phyloP scores from a whole-genome alignment of 2,113 vertebrate species.

The Climacteris rufus region DNA sequence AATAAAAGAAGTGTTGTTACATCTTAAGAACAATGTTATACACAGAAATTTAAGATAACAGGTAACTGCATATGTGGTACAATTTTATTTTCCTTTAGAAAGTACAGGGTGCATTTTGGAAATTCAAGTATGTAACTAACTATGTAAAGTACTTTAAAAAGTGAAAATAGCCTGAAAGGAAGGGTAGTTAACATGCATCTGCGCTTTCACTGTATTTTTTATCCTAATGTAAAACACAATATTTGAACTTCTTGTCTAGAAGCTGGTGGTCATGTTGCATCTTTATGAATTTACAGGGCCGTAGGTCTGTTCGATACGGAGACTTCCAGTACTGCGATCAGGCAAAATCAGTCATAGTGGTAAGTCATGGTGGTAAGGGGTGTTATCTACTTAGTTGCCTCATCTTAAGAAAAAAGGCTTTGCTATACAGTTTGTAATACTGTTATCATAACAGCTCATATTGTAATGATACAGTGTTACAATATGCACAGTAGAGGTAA shows the following conservation, averaged over 20 bases:
- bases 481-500: fast-evolving
- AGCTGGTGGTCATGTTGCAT: not conserved
- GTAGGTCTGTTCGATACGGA: slow-evolving; percentile 92
- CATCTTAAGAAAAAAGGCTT: not conserved
- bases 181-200: not conserved
- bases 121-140: not conserved
- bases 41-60: not conserved
- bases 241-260: not conserved
- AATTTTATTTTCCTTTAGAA: not conserved
- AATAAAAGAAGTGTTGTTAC: not conserved
- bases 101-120: not conserved
- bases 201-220: not conserved
- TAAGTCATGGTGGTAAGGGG: slow-evolving; percentile 88
- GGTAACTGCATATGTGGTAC: not conserved
- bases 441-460: not conserved
- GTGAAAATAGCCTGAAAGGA: not conserved
- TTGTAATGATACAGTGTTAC: not conserved
- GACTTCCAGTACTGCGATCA: slow-evolving; percentile 95
- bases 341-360: slow-evolving; percentile 95
- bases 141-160: not conserved
- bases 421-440: not conserved
- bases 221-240: not conserved
- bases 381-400: not conserved
- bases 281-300: slow-evolving; percentile 76
- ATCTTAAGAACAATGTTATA: not conserved